Evolutionary conservation across 2,797 vertebrate genomes (phyloP).

Genomic region (Lagorchestes hirsutus): DNA sequence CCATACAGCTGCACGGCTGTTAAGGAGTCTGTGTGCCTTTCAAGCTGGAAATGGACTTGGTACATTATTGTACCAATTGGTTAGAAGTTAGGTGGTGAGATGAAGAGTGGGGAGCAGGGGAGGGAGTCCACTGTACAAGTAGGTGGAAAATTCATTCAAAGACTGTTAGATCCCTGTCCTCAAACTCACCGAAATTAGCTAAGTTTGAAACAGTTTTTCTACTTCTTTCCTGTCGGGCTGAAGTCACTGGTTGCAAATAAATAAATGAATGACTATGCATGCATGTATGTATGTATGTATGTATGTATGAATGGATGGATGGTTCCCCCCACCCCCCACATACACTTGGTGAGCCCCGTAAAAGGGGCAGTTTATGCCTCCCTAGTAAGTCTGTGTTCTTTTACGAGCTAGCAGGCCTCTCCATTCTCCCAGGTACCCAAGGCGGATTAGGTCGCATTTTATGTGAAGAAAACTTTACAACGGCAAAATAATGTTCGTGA

Average conservation of each 20-base stretch:
- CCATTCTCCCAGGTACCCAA: constrained; percentile 51
- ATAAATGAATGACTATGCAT: not conserved
- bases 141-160: constrained; percentile 26
- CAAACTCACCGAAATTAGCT: constrained; percentile 17
- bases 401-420: constrained; percentile 61
- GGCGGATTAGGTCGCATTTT: constrained; percentile 64
- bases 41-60: not conserved
- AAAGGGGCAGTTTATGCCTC: constrained; percentile 52
- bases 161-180: not conserved
- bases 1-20: constrained; percentile 67
- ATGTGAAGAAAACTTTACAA: constrained; percentile 73
- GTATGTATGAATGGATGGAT: not conserved
- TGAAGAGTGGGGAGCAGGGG: accelerated
- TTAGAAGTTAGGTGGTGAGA: accelerated
- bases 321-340: not conserved
- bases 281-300: no score
- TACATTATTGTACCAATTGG: constrained; percentile 22
- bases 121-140: accelerated
- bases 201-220: constrained; percentile 42
- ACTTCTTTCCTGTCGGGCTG: constrained; percentile 29
- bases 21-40: constrained; percentile 48
- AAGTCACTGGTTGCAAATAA: constrained; percentile 40
- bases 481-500: constrained; percentile 28
- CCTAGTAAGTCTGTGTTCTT: constrained; percentile 20
- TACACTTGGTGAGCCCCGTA: constrained; percentile 50